A percentile compares a stretch with the other conserved stretches of the same genome.
Evolutionary conservation across 2,113 vertebrate genomes (phyloP).

Genomic region (Sterrhoptilus dennistouni): DNA sequence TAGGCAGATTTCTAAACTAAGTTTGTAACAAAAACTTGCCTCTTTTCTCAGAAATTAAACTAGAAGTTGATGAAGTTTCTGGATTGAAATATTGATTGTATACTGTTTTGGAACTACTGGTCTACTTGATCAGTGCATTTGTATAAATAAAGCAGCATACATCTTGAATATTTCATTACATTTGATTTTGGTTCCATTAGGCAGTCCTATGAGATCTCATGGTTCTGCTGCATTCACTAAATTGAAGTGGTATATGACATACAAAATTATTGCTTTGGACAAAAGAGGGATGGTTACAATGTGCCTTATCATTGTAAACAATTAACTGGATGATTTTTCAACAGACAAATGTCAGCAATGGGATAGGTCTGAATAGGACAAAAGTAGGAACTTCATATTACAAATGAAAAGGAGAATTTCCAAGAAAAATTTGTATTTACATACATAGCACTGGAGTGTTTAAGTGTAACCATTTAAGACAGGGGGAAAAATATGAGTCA

Average conservation of each 20-base stretch:
- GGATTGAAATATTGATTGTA: background rate
- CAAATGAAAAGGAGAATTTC: background rate
- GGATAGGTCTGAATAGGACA: background rate
- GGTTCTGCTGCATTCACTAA: background rate
- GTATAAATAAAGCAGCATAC: background rate
- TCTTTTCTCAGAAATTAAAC: background rate
- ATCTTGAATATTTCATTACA: constrained; percentile 9
- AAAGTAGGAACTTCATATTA: background rate
- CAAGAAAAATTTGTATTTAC: background rate
- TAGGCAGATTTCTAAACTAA: background rate
- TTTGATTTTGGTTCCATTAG: constrained; percentile 13
- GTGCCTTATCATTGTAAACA: background rate
- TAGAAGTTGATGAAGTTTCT: background rate
- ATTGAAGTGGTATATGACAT: background rate
- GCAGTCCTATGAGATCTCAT: background rate
- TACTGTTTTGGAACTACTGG: background rate
- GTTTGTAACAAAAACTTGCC: background rate
- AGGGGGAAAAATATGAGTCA: background rate
- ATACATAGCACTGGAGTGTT: background rate
- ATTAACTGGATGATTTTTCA: background rate
- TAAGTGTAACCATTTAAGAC: background rate
- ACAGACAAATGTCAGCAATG: background rate
- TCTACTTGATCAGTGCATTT: background rate
- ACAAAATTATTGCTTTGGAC: background rate
- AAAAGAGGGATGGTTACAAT: background rate